Percentiles rank a stretch among this genome's conserved stretches.
Conservation (phyloP, 2,797 vertebrate species). For the Acanthiza pusilla region DNA sequence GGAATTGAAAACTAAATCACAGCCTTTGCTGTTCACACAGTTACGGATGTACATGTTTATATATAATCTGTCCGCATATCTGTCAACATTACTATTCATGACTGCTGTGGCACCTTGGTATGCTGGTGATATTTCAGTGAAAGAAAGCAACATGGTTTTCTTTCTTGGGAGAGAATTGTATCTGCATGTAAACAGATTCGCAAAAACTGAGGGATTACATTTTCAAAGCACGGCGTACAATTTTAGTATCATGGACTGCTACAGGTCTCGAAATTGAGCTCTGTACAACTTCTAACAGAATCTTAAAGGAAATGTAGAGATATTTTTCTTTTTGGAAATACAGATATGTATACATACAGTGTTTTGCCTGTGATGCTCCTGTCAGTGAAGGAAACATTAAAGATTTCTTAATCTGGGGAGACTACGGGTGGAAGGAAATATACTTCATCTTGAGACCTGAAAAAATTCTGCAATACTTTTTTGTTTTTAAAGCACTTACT, state of each 20-base stretch:
- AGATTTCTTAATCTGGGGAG: background rate
- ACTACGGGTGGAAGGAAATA: background rate
- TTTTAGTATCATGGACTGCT: background rate
- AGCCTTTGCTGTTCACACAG: background rate
- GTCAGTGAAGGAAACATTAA: background rate
- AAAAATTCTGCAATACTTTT: background rate
- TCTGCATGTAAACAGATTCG: conserved; percentile 59
- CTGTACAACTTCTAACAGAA: background rate
- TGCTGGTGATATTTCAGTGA: conserved; percentile 76
- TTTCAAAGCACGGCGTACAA: background rate
- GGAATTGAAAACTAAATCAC: conserved; percentile 56
- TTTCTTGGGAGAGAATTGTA: conserved; percentile 69
- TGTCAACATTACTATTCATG: conserved; percentile 53
- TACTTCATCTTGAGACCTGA: background rate
- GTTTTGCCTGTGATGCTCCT: background rate
- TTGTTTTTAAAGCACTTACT: background rate
- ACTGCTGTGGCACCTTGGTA: conserved; percentile 52
- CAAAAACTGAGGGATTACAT: background rate
- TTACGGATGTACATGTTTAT: conserved; percentile 1
- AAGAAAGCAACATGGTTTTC: conserved; percentile 71
- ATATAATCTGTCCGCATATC: conserved; percentile 51
- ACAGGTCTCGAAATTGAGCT: background rate
- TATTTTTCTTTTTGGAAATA: background rate
- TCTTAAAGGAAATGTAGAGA: background rate
- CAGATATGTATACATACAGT: background rate